Percentiles rank a stretch among this genome's conserved stretches.
Conservation (phyloP, 2,888 invertebrate species). For the Amphipyra tragopoginis region DNA sequence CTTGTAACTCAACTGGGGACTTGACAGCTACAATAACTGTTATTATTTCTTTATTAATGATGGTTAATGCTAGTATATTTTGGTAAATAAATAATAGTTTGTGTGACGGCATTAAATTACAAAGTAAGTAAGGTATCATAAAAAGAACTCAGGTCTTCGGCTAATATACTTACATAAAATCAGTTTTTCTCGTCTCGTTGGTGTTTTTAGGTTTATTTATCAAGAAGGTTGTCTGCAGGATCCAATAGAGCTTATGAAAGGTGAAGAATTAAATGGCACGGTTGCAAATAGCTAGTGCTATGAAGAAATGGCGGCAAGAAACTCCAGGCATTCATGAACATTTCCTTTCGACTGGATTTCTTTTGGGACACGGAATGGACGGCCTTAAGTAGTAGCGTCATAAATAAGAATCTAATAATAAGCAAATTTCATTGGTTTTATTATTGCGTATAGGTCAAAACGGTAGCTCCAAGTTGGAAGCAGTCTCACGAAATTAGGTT, state of each 20-base stretch:
- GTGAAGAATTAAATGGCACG: too few species aligned
- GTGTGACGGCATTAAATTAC: too few species aligned
- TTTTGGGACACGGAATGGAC: neutral
- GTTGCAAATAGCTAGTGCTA: neutral
- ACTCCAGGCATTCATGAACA: neutral
- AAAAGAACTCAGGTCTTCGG: too few species aligned
- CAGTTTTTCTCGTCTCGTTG: too few species aligned
- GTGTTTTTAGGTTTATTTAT: too few species aligned
- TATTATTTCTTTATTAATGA: slow-evolving; percentile 32
- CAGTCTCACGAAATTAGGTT: slow-evolving; percentile 52
- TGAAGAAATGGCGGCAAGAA: neutral
- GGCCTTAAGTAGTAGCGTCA: neutral
- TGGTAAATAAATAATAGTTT: slow-evolving; percentile 10
- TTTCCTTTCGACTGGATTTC: neutral
- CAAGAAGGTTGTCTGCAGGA: too few species aligned
- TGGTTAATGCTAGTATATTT: slow-evolving; percentile 39
- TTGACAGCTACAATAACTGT: slow-evolving; percentile 33
- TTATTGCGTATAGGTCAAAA: slow-evolving; percentile 39
- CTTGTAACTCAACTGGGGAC: slow-evolving; percentile 34
- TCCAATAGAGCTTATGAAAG: too few species aligned
- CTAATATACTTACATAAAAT: too few species aligned
- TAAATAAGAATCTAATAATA: slow-evolving; percentile 9
- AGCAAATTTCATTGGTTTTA: slow-evolving; percentile 3
- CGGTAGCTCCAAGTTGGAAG: slow-evolving; percentile 11
- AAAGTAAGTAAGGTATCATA: too few species aligned